Conservation (phyloP, 2,888 invertebrate genomes). For the Mantis religiosa region DNA sequence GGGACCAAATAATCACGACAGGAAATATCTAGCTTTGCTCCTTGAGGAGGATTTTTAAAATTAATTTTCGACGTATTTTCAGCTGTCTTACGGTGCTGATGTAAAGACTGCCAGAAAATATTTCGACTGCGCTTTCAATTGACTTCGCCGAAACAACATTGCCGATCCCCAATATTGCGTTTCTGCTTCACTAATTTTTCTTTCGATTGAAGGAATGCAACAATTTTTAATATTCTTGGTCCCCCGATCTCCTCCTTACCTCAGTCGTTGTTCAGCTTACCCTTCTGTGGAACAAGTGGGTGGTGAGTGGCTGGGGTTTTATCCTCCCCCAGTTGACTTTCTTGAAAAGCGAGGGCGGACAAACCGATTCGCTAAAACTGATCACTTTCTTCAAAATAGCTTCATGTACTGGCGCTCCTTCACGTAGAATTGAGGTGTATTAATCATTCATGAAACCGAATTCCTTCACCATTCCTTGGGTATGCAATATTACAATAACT, state of each 20-base stretch:
- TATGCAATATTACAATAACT: constrained; percentile 26
- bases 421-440: constrained; percentile 13
- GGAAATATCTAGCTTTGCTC: not conserved
- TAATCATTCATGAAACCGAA: constrained; percentile 30
- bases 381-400: not conserved
- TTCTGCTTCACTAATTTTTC: constrained; percentile 31
- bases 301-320: not conserved
- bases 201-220: constrained; percentile 32
- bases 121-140: constrained; percentile 13
- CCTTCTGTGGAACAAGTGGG: not conserved
- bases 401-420: not conserved
- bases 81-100: not conserved
- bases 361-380: not conserved
- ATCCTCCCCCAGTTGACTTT: not conserved
- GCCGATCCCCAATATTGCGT: constrained; percentile 27
- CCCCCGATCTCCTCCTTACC: not conserved
- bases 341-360: not conserved
- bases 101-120: not conserved
- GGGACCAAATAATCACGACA: no score
- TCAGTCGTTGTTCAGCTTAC: not conserved
- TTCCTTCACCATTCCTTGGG: constrained; percentile 21
- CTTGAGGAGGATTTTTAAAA: constrained; percentile 10
- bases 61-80: constrained; percentile 20
- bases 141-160: constrained; percentile 23
- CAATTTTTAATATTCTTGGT: constrained; percentile 31